phyloP scores from a whole-genome alignment of 1,140 invertebrate genomes.

The Heliconius melpomene region DNA sequence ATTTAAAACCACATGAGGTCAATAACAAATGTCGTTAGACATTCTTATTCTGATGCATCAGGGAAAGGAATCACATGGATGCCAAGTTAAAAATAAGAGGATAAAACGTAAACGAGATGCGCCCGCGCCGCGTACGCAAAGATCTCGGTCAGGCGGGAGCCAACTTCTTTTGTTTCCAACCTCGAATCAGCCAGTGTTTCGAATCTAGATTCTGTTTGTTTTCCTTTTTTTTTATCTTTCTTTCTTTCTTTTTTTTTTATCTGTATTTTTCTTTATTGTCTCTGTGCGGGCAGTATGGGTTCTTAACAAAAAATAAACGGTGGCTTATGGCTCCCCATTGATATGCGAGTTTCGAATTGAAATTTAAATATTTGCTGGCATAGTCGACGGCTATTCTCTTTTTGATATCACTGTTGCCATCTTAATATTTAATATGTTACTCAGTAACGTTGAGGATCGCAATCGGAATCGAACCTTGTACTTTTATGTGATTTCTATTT shows the following conservation, averaged over 20 bases:
- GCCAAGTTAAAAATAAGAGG: slow-evolving; percentile 61
- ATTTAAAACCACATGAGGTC: background rate
- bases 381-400: slow-evolving; percentile 69
- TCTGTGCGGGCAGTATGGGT: slow-evolving; percentile 64
- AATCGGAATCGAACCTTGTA: slow-evolving; percentile 25
- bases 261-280: slow-evolving; percentile 79
- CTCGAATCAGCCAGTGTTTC: slow-evolving; percentile 79
- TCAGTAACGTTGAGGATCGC: slow-evolving; percentile 38
- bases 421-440: slow-evolving; percentile 75
- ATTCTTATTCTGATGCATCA: slow-evolving; percentile 76
- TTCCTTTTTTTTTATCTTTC: slow-evolving; percentile 49
- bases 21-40: slow-evolving; percentile 67
- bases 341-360: slow-evolving; percentile 80
- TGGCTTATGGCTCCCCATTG: slow-evolving; percentile 80
- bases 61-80: slow-evolving; percentile 75
- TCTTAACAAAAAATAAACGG: slow-evolving; percentile 67
- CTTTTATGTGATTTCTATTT: slow-evolving; percentile 1
- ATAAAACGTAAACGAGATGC: slow-evolving; percentile 69
- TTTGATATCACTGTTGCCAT: slow-evolving; percentile 71
- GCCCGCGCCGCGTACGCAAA: slow-evolving; percentile 73
- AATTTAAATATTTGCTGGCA: slow-evolving; percentile 80
- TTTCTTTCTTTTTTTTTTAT: slow-evolving; percentile 46
- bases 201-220: slow-evolving; percentile 79
- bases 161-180: slow-evolving; percentile 76
- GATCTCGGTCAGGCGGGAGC: slow-evolving; percentile 79